Conservation (phyloP, 2,888 invertebrate species). For the Caenorhabditis sulstoni region DNA sequence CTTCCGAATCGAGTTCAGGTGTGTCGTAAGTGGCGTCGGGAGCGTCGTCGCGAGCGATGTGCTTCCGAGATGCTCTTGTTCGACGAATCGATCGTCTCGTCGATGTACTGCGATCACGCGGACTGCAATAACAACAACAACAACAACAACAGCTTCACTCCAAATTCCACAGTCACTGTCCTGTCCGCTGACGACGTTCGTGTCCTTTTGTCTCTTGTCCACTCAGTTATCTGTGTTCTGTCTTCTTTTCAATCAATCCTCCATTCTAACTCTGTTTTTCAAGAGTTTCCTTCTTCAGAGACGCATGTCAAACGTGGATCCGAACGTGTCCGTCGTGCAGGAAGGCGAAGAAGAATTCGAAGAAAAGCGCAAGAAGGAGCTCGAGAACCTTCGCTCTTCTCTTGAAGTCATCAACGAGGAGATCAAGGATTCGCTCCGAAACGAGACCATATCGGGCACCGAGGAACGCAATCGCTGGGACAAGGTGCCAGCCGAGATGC, state of each 20-base stretch:
- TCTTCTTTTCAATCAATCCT: too few relatives aligned
- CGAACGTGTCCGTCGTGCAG: slow-evolving; percentile 34
- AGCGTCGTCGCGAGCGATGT: slow-evolving; percentile 3
- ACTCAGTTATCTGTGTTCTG: neutral
- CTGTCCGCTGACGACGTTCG: neutral
- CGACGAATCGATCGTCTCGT: slow-evolving; percentile 8
- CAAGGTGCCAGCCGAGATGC: slow-evolving; percentile 46
- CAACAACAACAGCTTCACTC: neutral
- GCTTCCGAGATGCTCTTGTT: neutral
- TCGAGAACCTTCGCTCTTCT: slow-evolving; percentile 18
- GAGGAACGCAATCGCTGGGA: slow-evolving; percentile 42
- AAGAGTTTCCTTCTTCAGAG: slow-evolving; percentile 26
- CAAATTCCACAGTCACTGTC: neutral
- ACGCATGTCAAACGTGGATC: slow-evolving; percentile 34
- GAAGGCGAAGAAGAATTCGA: slow-evolving; percentile 58
- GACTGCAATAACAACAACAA: slow-evolving; percentile 5
- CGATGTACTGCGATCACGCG: slow-evolving; percentile 14
- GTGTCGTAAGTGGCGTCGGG: slow-evolving; percentile 10
- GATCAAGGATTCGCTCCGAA: slow-evolving; percentile 55
- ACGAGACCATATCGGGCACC: slow-evolving; percentile 38
- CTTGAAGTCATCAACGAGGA: slow-evolving; percentile 46
- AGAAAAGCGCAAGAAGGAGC: slow-evolving; percentile 28
- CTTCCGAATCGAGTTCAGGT: slow-evolving; percentile 7
- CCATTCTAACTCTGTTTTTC: too few relatives aligned
- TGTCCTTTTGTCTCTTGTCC: too few relatives aligned